Conservation (phyloP, 2,888 invertebrate species). For the Thelaira solivaga region DNA sequence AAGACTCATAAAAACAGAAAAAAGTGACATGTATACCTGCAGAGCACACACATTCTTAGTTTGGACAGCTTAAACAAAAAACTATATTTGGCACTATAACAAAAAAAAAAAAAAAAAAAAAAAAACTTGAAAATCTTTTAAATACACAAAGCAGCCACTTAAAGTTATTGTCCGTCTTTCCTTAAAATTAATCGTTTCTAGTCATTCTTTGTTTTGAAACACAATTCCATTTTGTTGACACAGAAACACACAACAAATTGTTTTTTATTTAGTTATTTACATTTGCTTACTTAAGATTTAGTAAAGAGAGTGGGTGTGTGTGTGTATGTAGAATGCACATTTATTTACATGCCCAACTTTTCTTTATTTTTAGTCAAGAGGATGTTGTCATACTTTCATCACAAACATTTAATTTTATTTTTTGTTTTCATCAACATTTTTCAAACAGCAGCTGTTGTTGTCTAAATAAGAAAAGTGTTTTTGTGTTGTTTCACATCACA, state of each 20-base stretch:
- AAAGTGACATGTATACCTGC: background rate
- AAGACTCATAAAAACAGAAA: too few species aligned
- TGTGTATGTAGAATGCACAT: too few species aligned
- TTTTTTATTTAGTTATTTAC: background rate
- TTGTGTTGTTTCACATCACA: background rate
- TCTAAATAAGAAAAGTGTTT: background rate
- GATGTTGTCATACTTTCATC: constrained; percentile 39
- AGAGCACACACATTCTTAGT: background rate
- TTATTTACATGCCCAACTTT: background rate
- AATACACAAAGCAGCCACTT: background rate
- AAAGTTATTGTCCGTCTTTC: constrained; percentile 10
- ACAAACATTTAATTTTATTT: constrained; percentile 5
- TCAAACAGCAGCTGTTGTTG: constrained; percentile 16
- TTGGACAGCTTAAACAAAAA: constrained; percentile 2
- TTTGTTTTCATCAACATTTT: background rate
- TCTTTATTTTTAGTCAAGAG: constrained; percentile 25
- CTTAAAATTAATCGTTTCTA: constrained; percentile 1
- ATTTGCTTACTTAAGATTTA: constrained; percentile 3
- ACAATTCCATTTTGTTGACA: constrained; percentile 30
- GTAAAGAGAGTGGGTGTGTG: background rate
- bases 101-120: background rate
- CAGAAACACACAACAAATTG: constrained; percentile 13
- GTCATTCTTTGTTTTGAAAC: constrained; percentile 3
- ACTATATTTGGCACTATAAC: background rate
- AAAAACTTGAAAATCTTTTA: background rate